Evolutionary conservation across 1,140 invertebrate species (phyloP), one percentile per base, ranked within the genome.

Genomic region (Neocloeon triangulifer): DNA sequence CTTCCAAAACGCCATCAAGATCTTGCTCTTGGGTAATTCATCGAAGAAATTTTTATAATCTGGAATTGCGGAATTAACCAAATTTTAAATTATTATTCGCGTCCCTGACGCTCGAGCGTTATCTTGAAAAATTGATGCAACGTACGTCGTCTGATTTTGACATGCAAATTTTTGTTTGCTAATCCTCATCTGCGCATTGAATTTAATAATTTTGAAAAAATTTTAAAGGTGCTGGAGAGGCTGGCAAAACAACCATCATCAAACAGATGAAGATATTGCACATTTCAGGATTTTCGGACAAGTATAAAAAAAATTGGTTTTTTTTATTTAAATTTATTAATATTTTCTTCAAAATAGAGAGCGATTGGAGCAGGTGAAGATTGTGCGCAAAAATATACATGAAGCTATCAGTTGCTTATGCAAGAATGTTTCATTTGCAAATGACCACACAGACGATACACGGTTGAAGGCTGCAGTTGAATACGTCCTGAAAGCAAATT

Each of bases 211-310:
- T n/a, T n/a, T n/a, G n/a, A n/a, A n/a, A n/a, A n/a, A n/a, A 15
- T 34, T 34, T 30, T 31, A 5, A n/a, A 39, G 43, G 41, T 4
- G 63, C 69, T 0, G 69, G 67, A 1, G 69, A 72, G 40, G 66
- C 68, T 14, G 69, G 69, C 8, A 81, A 81, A 48, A 75, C 73
- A 0, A 81, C 76, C 1, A 77, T 81, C 23, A 64, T 80, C 10
- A 78, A 80, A 44, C 77, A 81, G 51, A 80, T 81, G 76, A 74
- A 70, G 47, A 77, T 78, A 40, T 49, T 78, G 25, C 72, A 78
- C 41, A 63, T 74, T 19, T 62, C 71, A 41, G 73, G 70, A 32
- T 79, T 71, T 40, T 61, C 61, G 12, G 50, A 61, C 14, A 61
- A 62, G 70, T 69, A 57, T n/a, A n/a, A n/a, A n/a, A n/a, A n/a